phyloP scores from a whole-genome alignment of 1,140 invertebrate species.

The Cyclargus thomasi region DNA sequence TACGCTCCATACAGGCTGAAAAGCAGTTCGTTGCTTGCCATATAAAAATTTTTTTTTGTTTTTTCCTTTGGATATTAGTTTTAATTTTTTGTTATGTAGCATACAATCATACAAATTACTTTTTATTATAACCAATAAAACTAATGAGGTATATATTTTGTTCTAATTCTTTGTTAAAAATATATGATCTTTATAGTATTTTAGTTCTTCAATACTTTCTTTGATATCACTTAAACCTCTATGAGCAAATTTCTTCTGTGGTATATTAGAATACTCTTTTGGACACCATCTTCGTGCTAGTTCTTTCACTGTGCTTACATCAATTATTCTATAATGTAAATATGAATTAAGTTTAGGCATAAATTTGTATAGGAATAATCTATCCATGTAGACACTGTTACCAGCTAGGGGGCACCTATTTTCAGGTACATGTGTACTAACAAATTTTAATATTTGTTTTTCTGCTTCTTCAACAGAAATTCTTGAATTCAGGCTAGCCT shows the following conservation, averaged over 20 bases:
- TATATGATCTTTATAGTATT: slow-evolving; percentile 78
- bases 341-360: slow-evolving; percentile 86
- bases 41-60: too few species aligned
- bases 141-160: not conserved
- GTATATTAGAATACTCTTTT: slow-evolving; percentile 73
- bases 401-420: slow-evolving; percentile 87
- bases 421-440: slow-evolving; percentile 80
- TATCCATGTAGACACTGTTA: slow-evolving; percentile 92
- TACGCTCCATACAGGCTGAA: too few species aligned
- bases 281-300: slow-evolving; percentile 86
- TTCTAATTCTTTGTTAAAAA: slow-evolving; percentile 33
- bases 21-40: too few species aligned
- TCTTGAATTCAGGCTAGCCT: slow-evolving; percentile 81
- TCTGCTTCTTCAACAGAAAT: slow-evolving; percentile 82
- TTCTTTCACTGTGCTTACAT: slow-evolving; percentile 95
- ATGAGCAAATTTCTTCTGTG: slow-evolving; percentile 81
- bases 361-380: slow-evolving; percentile 84
- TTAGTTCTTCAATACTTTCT: slow-evolving; percentile 90
- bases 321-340: slow-evolving; percentile 94
- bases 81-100: too few species aligned
- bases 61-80: too few species aligned
- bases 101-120: too few species aligned
- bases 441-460: slow-evolving; percentile 81
- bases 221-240: slow-evolving; percentile 89
- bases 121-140: too few species aligned